Base-by-base conservation (phyloP, 2,888 invertebrate species). In the Caenorhabditis doughertyi region DNA sequence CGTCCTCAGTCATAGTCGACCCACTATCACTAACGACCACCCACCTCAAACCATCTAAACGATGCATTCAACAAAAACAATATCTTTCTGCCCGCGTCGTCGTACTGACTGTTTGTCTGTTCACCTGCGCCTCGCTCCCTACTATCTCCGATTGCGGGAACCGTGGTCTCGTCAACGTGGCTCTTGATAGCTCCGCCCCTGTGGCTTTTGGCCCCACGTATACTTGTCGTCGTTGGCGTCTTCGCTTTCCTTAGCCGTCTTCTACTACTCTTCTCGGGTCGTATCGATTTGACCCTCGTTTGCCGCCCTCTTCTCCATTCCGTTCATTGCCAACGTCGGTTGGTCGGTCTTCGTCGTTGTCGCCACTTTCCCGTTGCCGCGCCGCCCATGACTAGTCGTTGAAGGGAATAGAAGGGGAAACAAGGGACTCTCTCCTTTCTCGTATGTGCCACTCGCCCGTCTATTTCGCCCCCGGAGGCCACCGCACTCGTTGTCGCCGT, bases 401-500 rank as follows among this genome's bases (percentile, higher is more conserved):
- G 62, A 53, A 73, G 71, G 60, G 60, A 62, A 49, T 29, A 32
- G 64, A 44, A 44, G 49, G 49, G 47, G 64, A 65, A 65, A 65
- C 65, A 51, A 65, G 65, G 65, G 65, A 53, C 68, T 68, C 64
- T 64, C 55, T 73, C 53, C 73, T 73, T 65, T 65, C 65, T 73
- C 64, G 77, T 64, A 68, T 70, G 70, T 65, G 74, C 74, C 74
- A 64, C 74, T 55, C 65, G 39, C 68, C 77, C 60, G 53, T 60
- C 77, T 77, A 62, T 70, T 62, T 79, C 70, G 79, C 79, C 79
- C 70, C 70, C 79, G 71, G 70, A 70, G 71, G 79, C 79, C 70
- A 71, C 70, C 79, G 68, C 74, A 65, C 65, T 67, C 74, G 65
- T 67, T 49, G 55, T 58, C 62, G 39, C 42, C 64, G 58, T 71